Conservation (phyloP, 2,888 invertebrate genomes). For the Julus scanicus region DNA sequence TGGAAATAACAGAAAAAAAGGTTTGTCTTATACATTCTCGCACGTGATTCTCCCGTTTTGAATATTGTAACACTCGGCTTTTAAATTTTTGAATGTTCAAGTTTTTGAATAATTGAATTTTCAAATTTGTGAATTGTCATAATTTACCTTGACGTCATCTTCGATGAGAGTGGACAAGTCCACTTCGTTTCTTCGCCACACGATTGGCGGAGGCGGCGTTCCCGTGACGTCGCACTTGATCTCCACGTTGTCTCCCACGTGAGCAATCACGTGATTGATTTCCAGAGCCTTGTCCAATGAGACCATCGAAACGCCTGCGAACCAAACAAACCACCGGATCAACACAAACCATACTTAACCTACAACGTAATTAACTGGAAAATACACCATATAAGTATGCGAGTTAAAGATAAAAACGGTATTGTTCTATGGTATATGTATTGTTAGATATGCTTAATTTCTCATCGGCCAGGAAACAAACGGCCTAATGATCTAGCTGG, state of each 20-base stretch:
- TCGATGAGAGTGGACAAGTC: slow-evolving; percentile 73
- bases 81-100: too few species aligned
- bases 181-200: slow-evolving; percentile 77
- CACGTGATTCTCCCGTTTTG: too few species aligned
- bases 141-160: slow-evolving; percentile 58
- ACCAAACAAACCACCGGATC: neutral
- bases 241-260: slow-evolving; percentile 81
- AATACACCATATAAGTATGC: too few species aligned
- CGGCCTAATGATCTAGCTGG: too few species aligned
- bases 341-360: too few species aligned
- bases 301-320: slow-evolving; percentile 77
- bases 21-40: neutral
- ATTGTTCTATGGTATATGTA: too few species aligned
- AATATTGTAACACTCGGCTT: too few species aligned
- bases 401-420: too few species aligned
- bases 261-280: slow-evolving; percentile 76
- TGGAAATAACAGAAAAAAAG: slow-evolving; percentile 61
- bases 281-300: slow-evolving; percentile 78
- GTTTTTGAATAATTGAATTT: too few species aligned
- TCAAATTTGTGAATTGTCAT: too few species aligned
- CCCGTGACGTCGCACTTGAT: slow-evolving; percentile 81
- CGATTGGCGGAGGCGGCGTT: slow-evolving; percentile 76
- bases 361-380: neutral
- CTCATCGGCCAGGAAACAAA: too few species aligned
- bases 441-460: too few species aligned